Percentiles rank a stretch among this genome's conserved stretches.
phyloP scores from a whole-genome alignment of 2,797 vertebrate species.

The Lepilemur ruficaudatus region DNA sequence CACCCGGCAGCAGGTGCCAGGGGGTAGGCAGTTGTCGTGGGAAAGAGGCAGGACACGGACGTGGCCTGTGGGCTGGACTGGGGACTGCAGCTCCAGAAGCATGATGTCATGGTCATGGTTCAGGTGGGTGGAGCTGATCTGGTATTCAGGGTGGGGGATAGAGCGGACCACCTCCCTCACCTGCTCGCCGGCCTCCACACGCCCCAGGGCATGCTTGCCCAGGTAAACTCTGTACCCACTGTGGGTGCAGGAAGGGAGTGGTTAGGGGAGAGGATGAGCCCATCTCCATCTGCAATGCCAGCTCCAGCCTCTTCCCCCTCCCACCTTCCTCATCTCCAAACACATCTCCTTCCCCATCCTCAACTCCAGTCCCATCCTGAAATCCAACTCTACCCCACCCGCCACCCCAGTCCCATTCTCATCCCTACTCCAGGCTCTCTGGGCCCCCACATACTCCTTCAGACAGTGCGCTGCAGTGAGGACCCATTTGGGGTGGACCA shows the following conservation, averaged over 20 bases:
- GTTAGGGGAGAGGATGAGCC: not conserved
- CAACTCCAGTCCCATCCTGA: not conserved
- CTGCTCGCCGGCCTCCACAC: slow-evolving; percentile 43
- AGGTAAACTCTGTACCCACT: slow-evolving; percentile 80
- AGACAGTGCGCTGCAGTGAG: slow-evolving; percentile 78
- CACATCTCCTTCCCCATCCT: not conserved
- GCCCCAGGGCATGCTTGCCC: slow-evolving; percentile 56
- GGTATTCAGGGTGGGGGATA: slow-evolving; percentile 67
- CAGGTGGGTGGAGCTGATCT: slow-evolving; percentile 64
- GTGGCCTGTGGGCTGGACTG: slow-evolving; percentile 66
- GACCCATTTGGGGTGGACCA: slow-evolving; percentile 75
- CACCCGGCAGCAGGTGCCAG: slow-evolving; percentile 81
- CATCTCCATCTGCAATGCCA: not conserved
- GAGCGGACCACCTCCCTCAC: slow-evolving; percentile 45
- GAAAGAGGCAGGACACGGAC: slow-evolving; percentile 79
- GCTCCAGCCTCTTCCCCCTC: not conserved
- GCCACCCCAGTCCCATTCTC: not conserved
- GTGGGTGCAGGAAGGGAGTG: slow-evolving; percentile 50
- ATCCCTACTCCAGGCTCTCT: not conserved
- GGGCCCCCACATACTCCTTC: slow-evolving; percentile 69
- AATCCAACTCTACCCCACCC: not conserved
- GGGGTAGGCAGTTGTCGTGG: slow-evolving; percentile 66
- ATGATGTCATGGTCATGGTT: slow-evolving; percentile 82
- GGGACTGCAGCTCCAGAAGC: slow-evolving; percentile 79
- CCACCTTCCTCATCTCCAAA: not conserved